phyloP scores from a whole-genome alignment of 2,797 vertebrate genomes.

The Bryconaethiops microstoma region DNA sequence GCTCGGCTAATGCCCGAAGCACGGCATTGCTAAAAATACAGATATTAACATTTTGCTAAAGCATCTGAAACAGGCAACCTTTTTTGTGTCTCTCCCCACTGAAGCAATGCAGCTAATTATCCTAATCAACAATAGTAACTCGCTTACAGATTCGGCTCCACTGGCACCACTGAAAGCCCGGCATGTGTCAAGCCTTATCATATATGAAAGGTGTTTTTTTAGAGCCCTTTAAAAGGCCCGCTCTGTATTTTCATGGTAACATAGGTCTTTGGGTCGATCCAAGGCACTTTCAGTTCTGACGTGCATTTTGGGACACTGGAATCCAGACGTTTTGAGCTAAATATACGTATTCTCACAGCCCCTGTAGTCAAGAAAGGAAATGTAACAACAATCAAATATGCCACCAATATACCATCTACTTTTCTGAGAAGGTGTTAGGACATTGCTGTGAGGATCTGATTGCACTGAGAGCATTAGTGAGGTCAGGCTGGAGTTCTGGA shows the following conservation, averaged over 20 bases:
- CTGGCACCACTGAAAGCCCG: background rate
- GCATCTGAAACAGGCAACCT: conserved; percentile 3
- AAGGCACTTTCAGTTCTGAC: no score
- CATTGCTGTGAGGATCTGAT: no score
- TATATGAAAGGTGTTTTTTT: background rate
- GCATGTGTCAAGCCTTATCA: background rate
- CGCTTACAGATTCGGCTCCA: background rate
- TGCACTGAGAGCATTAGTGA: no score
- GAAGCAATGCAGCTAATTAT: conserved; percentile 24
- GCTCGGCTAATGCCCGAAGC: conserved; percentile 4
- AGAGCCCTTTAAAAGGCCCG: background rate
- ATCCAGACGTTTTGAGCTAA: no score
- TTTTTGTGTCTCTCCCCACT: background rate
- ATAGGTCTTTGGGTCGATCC: no score
- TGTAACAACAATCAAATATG: no score
- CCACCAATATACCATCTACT: no score
- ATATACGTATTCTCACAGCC: no score
- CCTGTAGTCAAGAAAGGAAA: no score
- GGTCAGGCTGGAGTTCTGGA: no score
- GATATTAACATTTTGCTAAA: conserved; percentile 23
- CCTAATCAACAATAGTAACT: conserved; percentile 25
- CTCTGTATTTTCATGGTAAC: background rate
- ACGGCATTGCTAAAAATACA: conserved; percentile 16
- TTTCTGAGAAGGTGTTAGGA: no score
- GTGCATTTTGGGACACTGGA: no score